Evolutionary conservation across 2,113 vertebrate genomes (phyloP).

Genomic region (Xiphophorus couchianus): DNA sequence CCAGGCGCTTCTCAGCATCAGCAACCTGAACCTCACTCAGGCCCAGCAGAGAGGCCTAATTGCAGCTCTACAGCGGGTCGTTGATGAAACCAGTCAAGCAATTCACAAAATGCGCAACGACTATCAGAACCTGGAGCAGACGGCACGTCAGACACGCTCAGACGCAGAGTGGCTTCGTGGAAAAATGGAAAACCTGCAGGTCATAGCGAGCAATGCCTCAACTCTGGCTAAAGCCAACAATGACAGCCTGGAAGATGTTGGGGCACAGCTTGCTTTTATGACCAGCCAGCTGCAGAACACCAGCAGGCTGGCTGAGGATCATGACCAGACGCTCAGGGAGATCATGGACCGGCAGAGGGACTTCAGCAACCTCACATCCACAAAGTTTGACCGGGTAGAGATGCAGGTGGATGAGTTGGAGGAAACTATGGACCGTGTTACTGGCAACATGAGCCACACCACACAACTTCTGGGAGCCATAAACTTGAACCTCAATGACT

Average conservation of each 20-base stretch:
- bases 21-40: slow-evolving; percentile 92
- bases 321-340: slow-evolving; percentile 88
- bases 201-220: slow-evolving; percentile 86
- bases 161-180: slow-evolving; percentile 90
- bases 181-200: slow-evolving; percentile 89
- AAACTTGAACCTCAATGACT: slow-evolving; percentile 87
- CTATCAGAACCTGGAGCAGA: slow-evolving; percentile 90
- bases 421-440: slow-evolving; percentile 87
- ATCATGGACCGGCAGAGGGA: slow-evolving; percentile 89
- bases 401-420: slow-evolving; percentile 87
- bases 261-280: slow-evolving; percentile 85
- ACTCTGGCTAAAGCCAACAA: slow-evolving; percentile 88
- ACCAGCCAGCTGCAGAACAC: slow-evolving; percentile 89
- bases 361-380: slow-evolving; percentile 85
- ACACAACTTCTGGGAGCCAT: slow-evolving; percentile 91
- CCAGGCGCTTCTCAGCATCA: slow-evolving; percentile 84
- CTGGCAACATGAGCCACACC: slow-evolving; percentile 92
- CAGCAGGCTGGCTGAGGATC: slow-evolving; percentile 85
- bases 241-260: slow-evolving; percentile 90
- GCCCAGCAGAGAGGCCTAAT: slow-evolving; percentile 88
- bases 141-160: slow-evolving; percentile 85
- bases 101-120: slow-evolving; percentile 89
- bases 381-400: slow-evolving; percentile 86
- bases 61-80: slow-evolving; percentile 84
- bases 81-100: slow-evolving; percentile 88